Base-by-base conservation (phyloP, 2,888 invertebrate genomes). In the Megalurothrips usitatus region DNA sequence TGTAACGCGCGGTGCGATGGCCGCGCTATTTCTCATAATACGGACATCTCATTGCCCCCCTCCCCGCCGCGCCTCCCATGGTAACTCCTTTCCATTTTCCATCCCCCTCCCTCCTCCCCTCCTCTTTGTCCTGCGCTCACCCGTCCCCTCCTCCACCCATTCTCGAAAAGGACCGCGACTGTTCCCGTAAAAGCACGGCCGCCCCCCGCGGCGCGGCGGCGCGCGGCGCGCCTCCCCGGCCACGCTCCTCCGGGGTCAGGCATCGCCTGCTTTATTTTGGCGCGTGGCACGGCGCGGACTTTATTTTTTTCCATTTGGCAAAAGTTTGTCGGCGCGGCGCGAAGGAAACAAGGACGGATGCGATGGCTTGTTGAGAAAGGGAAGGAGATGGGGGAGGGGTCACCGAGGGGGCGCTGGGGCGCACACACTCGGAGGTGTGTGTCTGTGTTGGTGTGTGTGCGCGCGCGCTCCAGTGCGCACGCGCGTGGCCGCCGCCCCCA, bases 1-100 rank as follows among this genome's bases (percentile, higher is more conserved):
- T 23, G 68, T 75, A 75, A 75, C 68, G 68, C 58, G 34, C 58
- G 58, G 58, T 19, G 58, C 58, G 58, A 58, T 58, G 58, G 58
- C 58, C 58, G 4, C 58, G 19, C 58, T 26, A 75, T 75, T 75
- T 75, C 68, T 26, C 26, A 75, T 26, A 75, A 75, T 75, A 23
- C 68, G 12, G 26, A 75, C 23, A 58, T 17, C 58, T n/a, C 58
- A 58, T 58, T 58, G 34, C 58, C 58, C 19, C 58, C 34, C 34
- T 6, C 34, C 2, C 34, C 34, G 3, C 34, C 34, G 6, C 34
- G 34, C 34, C 6, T 43, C 34, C 34, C 34, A 4, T 43, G 34
- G 34, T 43, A 43, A 43, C 34, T 43, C 34, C 34, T 43, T 43
- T 6, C 34, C 34, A 43, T 43, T 43, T 43, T 43, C 34, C 6